Percentiles rank a stretch among this genome's conserved stretches.
phyloP scores from a whole-genome alignment of 2,113 vertebrate species.

The Elephas maximus region DNA sequence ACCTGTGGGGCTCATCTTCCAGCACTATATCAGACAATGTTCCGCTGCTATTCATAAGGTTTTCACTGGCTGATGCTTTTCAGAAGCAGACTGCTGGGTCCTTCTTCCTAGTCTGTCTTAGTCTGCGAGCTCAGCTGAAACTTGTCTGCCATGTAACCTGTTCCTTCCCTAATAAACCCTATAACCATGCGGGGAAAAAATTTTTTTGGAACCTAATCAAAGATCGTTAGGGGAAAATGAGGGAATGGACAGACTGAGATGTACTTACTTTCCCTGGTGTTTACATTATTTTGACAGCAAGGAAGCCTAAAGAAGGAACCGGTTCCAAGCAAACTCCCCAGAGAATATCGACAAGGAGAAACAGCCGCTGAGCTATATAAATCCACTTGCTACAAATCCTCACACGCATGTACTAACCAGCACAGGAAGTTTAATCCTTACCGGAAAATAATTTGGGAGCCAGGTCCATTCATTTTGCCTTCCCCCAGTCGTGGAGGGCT shows the following conservation, averaged over 20 bases:
- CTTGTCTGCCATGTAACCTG: too few relatives aligned
- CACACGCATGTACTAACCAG: neutral
- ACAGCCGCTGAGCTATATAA: slow-evolving; percentile 45
- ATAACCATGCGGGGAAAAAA: too few relatives aligned
- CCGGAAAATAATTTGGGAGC: slow-evolving; percentile 24
- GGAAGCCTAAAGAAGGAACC: slow-evolving; percentile 47
- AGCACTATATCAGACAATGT: too few relatives aligned
- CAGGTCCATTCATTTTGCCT: neutral
- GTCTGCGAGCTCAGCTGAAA: too few relatives aligned
- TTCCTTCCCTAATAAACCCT: too few relatives aligned
- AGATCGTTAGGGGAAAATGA: slow-evolving; percentile 33
- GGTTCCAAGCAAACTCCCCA: slow-evolving; percentile 59
- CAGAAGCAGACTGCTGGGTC: too few relatives aligned
- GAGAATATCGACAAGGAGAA: slow-evolving; percentile 71
- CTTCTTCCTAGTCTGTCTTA: too few relatives aligned
- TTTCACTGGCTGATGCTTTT: too few relatives aligned
- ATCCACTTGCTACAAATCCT: slow-evolving; percentile 56
- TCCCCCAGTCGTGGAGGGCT: neutral
- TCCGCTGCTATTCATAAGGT: too few relatives aligned
- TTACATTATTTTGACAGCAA: slow-evolving; percentile 71
- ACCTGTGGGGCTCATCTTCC: too few relatives aligned
- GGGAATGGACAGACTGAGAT: slow-evolving; percentile 42
- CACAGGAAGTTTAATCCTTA: slow-evolving; percentile 55
- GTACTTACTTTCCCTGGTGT: slow-evolving; percentile 49
- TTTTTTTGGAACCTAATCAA: slow-evolving; percentile 9